Percentiles rank a stretch among this genome's conserved stretches.
Conservation (phyloP, 2,113 vertebrate genomes). For the Corythoichthys intestinalis region DNA sequence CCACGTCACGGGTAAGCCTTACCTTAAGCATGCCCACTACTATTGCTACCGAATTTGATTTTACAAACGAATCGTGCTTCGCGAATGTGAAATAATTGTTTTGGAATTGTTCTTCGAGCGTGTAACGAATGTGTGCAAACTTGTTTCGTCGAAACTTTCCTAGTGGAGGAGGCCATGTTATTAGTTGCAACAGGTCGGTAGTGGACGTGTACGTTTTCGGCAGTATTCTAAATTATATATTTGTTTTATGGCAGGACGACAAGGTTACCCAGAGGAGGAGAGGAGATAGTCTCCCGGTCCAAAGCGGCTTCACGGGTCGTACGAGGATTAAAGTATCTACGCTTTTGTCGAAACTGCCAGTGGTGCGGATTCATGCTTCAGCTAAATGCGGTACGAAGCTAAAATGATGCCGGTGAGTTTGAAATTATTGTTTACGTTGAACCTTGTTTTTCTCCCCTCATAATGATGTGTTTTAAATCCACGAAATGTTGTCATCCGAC, state of each 20-base stretch:
- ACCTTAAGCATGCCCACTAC: neutral
- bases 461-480: neutral
- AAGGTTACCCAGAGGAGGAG: neutral
- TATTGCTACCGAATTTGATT: neutral
- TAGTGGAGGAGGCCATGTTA: slow-evolving; percentile 54
- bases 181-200: slow-evolving; percentile 65
- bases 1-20: slow-evolving; percentile 29
- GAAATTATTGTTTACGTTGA: neutral
- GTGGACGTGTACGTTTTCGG: neutral
- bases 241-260: slow-evolving; percentile 31
- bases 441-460: slow-evolving; percentile 11
- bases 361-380: slow-evolving; percentile 47
- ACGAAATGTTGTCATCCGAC: neutral
- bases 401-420: slow-evolving; percentile 95
- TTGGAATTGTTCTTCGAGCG: neutral
- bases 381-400: slow-evolving; percentile 85
- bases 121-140: slow-evolving; percentile 28
- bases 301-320: slow-evolving; percentile 35
- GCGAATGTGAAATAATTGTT: neutral
- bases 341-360: slow-evolving; percentile 61
- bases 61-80: neutral
- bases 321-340: slow-evolving; percentile 46
- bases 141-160: slow-evolving; percentile 63
- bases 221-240: neutral
- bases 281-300: slow-evolving; percentile 51